Evolutionary conservation across 2,797 vertebrate genomes (phyloP), one percentile per base, ranked within the genome.

Genomic region (Ataeniobius toweri): DNA sequence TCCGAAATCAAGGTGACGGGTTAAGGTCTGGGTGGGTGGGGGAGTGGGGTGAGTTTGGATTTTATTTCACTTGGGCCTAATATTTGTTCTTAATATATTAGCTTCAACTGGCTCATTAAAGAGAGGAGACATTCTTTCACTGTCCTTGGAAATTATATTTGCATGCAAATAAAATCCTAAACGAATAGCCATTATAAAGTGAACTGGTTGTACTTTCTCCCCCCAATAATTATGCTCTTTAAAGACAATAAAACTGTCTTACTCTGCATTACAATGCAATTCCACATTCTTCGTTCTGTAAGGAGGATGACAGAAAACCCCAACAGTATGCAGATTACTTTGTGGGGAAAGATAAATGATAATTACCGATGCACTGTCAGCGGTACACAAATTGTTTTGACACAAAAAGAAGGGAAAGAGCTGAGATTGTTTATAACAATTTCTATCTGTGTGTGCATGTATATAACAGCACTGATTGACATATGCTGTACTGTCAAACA

Each of bases 301-400:
- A 86, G 75, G 8, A 76, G 83, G 85, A 72, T 80, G 39, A 55
- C 76, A 83, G 56, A 87, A 86, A 85, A 78, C 55, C 24, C 58
- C 36, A 70, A 73, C 68, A 59, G 71, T 80, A 91, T 88, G 88
- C 82, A 89, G 83, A 92, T 89, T 78, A 86, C 75, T 79, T 86
- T 89, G 46, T 65, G 53, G 75, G 83, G 80, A 83, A 73, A 84
- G 79, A 87, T 68, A 63, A 75, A 86, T 75, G 78, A 85, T 91
- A 86, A 94, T 86, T 90, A 80, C 68, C 1, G 70, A 73, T 74
- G 63, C 51, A 73, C 74, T 85, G 31, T 85, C 73, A 80, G 78
- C 48, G 72, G 20, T 77, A 55, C 79, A 74, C 12, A 73, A 41
- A 76, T 18, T 5, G 74, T 80, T 80, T 75, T 77, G 53, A 68